Percentiles rank a stretch among this genome's conserved stretches.
Conservation (phyloP, 2,113 vertebrate species). For the Otolemur garnettii region DNA sequence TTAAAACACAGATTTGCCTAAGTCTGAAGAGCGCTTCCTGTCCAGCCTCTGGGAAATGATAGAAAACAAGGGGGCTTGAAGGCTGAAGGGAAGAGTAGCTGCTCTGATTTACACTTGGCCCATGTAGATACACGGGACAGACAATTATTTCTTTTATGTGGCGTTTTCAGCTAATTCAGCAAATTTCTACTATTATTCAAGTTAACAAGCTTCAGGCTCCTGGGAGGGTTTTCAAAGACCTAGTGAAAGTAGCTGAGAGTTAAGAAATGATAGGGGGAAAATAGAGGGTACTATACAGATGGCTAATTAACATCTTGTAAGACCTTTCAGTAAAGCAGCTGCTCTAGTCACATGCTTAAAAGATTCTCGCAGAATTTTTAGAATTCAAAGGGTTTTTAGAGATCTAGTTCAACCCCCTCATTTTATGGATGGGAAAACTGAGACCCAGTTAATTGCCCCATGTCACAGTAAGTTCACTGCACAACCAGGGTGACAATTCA, state of each 20-base stretch:
- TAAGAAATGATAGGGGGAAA: conserved; percentile 76
- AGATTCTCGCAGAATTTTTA: conserved; percentile 74
- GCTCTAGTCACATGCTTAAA: conserved; percentile 76
- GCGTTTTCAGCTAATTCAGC: conserved; percentile 78
- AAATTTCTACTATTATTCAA: conserved; percentile 79
- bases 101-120: conserved; percentile 57
- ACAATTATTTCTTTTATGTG: conserved; percentile 81
- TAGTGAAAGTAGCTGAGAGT: conserved; percentile 68
- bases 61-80: conserved; percentile 34
- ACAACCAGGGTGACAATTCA: conserved; percentile 31
- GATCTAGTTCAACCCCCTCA: conserved; percentile 73
- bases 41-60: conserved; percentile 58
- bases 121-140: conserved; percentile 47
- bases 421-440: conserved; percentile 82
- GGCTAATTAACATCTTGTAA: conserved; percentile 81
- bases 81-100: conserved; percentile 47
- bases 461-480: conserved; percentile 52
- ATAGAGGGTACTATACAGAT: conserved; percentile 74
- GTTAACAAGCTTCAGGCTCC: conserved; percentile 79
- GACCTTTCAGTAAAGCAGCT: conserved; percentile 81
- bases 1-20: conserved; percentile 65
- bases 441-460: conserved; percentile 72
- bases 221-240: conserved; percentile 80
- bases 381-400: conserved; percentile 74
- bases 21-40: conserved; percentile 8